These are phyloP conservation scores for Chromoteleia sp. DNA, from an alignment of 2,888 invertebrate species.

Conservation along the genomic window DNA sequence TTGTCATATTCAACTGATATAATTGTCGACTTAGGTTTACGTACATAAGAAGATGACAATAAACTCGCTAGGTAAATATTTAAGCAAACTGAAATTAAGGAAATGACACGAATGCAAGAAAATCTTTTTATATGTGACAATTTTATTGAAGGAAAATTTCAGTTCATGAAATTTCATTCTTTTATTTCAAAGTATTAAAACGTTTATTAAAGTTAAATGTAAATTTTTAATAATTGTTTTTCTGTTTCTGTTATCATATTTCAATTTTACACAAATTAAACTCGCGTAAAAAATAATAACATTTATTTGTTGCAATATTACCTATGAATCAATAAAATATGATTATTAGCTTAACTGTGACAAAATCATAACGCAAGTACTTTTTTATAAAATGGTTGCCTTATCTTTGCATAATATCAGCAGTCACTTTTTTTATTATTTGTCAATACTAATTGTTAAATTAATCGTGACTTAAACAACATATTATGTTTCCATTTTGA, in stretches of 20 bases:
- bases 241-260: no score
- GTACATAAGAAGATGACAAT: slow-evolving; percentile 64
- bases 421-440: slow-evolving; percentile 23
- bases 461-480: slow-evolving; percentile 30
- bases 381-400: slow-evolving; percentile 32
- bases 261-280: neutral
- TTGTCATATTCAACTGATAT: slow-evolving; percentile 67
- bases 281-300: no score
- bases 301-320: neutral
- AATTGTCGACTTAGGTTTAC: slow-evolving; percentile 63
- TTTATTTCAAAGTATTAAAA: neutral
- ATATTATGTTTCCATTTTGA: slow-evolving; percentile 13
- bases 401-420: slow-evolving; percentile 32
- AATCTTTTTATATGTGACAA: slow-evolving; percentile 31
- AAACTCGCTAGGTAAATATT: slow-evolving; percentile 64
- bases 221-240: no score
- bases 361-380: slow-evolving; percentile 22
- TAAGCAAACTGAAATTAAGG: slow-evolving; percentile 51
- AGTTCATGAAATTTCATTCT: neutral
- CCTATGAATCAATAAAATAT: neutral
- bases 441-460: slow-evolving; percentile 35
- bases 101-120: slow-evolving; percentile 60
- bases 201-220: no score
- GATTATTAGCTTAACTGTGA: slow-evolving; percentile 1
- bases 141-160: slow-evolving; percentile 60